Conservation (phyloP, 2,888 invertebrate species). For the Lycophotia porphyrea region DNA sequence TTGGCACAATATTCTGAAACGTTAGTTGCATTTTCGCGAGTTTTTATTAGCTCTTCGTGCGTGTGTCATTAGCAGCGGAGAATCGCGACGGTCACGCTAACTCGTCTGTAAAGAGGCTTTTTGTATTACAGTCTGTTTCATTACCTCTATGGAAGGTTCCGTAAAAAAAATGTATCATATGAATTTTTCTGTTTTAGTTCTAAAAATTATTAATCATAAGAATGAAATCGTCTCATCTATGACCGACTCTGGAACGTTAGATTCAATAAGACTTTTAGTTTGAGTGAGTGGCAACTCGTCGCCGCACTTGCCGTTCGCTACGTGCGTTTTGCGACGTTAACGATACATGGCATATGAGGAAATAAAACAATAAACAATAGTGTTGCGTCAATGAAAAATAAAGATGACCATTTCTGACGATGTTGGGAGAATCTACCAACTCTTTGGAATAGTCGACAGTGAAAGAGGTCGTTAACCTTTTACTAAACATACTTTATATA, state of each 20-base stretch:
- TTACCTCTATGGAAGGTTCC: too few relatives aligned
- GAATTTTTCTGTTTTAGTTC: too few relatives aligned
- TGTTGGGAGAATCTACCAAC: background rate
- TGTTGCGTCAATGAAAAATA: too few relatives aligned
- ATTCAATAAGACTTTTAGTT: background rate
- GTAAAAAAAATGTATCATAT: too few relatives aligned
- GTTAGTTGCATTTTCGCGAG: conserved; percentile 17
- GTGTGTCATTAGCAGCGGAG: background rate
- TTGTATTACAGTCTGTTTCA: background rate
- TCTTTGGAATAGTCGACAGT: background rate
- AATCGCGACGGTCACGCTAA: background rate
- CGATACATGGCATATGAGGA: too few relatives aligned
- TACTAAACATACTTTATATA: background rate
- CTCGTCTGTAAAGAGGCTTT: background rate
- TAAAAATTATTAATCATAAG: too few relatives aligned
- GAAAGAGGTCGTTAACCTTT: background rate
- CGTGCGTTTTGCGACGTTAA: too few relatives aligned
- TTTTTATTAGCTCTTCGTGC: conserved; percentile 21
- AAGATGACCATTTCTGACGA: background rate
- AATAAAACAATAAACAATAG: too few relatives aligned
- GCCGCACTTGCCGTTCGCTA: too few relatives aligned
- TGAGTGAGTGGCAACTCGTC: too few relatives aligned
- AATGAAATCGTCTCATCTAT: background rate
- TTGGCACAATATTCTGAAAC: conserved; percentile 25
- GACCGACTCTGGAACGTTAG: background rate